Evolutionary conservation across 2,113 vertebrate genomes (phyloP).

Genomic region (Oreochromis niloticus): DNA sequence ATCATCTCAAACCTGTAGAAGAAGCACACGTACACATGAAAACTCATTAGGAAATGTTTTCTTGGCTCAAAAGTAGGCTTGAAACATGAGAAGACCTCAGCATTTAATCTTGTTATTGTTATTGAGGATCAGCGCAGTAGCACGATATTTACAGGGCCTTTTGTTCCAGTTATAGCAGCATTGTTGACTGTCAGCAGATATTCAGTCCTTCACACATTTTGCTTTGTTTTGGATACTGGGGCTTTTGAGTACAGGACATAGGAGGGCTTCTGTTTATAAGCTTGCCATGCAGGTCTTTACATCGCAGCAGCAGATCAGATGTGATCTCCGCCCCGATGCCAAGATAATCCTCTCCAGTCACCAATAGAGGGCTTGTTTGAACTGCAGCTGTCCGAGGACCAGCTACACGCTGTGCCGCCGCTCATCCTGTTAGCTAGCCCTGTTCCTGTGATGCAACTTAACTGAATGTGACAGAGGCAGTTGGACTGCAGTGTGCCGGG

Average conservation of each 20-base stretch:
- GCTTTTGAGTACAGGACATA: background rate
- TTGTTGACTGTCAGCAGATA: background rate
- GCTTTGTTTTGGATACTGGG: background rate
- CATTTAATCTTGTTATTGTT: background rate
- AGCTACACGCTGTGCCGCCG: background rate
- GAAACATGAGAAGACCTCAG: background rate
- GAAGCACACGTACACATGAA: background rate
- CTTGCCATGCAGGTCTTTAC: background rate
- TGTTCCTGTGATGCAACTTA: slow-evolving; percentile 18
- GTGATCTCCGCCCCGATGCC: slow-evolving; percentile 25
- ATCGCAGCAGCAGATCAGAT: slow-evolving; percentile 29
- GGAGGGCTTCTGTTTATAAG: background rate
- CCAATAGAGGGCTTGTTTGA: slow-evolving; percentile 37
- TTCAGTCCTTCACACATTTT: background rate
- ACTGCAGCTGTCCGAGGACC: background rate
- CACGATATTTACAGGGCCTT: background rate
- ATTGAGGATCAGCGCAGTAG: background rate
- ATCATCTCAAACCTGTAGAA: slow-evolving; percentile 80
- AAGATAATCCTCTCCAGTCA: slow-evolving; percentile 34
- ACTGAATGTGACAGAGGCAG: slow-evolving; percentile 9
- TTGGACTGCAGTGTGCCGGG: background rate
- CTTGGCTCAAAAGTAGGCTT: background rate
- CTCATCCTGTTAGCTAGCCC: slow-evolving; percentile 11
- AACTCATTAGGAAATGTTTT: background rate
- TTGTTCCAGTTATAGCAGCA: background rate